Percentiles rank a stretch among this genome's conserved stretches.
Evolutionary conservation across 2,797 vertebrate genomes (phyloP).

Genomic region (Danio tinwini): DNA sequence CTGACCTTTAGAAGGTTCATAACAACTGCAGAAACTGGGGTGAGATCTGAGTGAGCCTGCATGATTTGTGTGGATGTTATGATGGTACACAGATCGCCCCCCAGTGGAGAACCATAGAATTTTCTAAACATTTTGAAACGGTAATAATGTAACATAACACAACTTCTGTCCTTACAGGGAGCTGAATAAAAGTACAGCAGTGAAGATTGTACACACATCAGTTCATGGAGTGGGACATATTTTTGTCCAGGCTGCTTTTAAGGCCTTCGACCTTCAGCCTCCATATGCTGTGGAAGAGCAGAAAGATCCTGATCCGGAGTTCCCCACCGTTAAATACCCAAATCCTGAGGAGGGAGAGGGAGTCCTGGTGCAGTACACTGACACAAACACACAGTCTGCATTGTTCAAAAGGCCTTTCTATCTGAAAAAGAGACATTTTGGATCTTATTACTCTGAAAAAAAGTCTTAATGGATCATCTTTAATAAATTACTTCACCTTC

Average conservation of each 20-base stretch:
- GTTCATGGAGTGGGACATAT: conserved; percentile 94
- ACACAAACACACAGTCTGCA: neutral
- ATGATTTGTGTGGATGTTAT: no score
- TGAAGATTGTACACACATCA: conserved; percentile 97
- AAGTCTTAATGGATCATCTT: no score
- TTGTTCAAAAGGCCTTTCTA: no score
- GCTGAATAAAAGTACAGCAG: conserved; percentile 84
- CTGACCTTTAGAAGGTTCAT: no score
- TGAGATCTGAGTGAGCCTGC: no score
- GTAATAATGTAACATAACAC: neutral
- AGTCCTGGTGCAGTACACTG: conserved; percentile 83
- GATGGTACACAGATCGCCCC: no score
- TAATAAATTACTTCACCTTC: no score
- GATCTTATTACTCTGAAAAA: neutral
- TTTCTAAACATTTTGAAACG: no score
- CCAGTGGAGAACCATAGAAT: no score
- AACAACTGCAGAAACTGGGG: no score
- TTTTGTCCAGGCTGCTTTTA: conserved; percentile 92
- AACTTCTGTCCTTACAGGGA: conserved; percentile 74
- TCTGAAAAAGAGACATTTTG: no score
- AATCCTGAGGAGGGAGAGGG: conserved; percentile 98
- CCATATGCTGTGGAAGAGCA: conserved; percentile 91
- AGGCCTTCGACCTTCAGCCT: conserved; percentile 87
- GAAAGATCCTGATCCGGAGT: conserved; percentile 94
- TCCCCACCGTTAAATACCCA: conserved; percentile 95